Percentiles rank a stretch among this genome's conserved stretches.
Conservation (phyloP, 2,113 vertebrate species). For the Saguinus midas region DNA sequence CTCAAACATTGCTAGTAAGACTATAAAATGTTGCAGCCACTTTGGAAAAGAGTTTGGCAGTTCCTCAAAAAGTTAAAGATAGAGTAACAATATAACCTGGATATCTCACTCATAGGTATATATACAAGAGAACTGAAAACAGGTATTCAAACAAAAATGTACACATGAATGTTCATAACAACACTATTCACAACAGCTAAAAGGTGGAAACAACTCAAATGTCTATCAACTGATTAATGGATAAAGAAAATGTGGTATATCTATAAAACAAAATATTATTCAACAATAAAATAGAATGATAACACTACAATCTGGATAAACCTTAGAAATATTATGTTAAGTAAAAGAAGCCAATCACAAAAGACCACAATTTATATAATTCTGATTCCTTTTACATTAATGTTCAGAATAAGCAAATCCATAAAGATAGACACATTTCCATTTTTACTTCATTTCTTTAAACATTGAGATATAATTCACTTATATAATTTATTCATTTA, state of each 20-base stretch:
- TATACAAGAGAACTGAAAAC: background rate
- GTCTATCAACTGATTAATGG: background rate
- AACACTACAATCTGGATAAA: background rate
- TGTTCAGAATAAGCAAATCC: slow-evolving; percentile 6
- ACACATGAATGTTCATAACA: background rate
- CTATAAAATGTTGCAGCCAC: background rate
- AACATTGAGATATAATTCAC: no score
- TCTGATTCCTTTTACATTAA: background rate
- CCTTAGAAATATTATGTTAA: background rate
- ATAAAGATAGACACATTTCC: background rate
- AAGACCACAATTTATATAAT: background rate
- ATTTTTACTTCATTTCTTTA: no score
- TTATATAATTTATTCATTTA: no score
- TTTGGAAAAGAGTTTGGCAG: background rate
- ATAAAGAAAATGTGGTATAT: background rate
- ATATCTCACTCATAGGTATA: background rate
- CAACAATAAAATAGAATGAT: background rate
- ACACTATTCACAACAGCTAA: background rate
- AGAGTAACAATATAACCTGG: background rate
- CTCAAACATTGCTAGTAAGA: background rate
- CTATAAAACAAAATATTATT: background rate
- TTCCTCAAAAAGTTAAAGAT: background rate
- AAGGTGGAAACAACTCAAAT: background rate
- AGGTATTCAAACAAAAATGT: background rate
- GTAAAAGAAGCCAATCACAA: background rate